Evolutionary conservation across 2,888 invertebrate genomes (phyloP).

Genomic region (Tipula confusa): DNA sequence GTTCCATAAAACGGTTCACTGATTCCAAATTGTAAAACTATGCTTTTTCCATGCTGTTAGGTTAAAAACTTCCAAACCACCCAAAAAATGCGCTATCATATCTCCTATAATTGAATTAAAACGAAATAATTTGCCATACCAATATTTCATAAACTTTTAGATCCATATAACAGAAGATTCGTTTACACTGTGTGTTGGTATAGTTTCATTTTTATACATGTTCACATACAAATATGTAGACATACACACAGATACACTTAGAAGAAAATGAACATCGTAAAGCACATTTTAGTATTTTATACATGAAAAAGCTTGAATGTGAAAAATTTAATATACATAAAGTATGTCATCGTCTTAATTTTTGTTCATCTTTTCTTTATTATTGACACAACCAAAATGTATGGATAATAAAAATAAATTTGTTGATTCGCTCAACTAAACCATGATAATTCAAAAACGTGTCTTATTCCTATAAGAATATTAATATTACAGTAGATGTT

Average conservation of each 20-base stretch:
- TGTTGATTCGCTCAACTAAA: slow-evolving; percentile 16
- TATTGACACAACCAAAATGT: slow-evolving; percentile 15
- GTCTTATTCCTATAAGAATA: background rate
- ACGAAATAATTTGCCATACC: background rate
- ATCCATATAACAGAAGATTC: background rate
- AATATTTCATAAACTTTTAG: background rate
- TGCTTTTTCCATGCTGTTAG: too few species aligned
- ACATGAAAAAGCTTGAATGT: background rate
- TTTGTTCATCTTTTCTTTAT: background rate
- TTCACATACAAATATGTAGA: too few species aligned
- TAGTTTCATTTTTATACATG: background rate
- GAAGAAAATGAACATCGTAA: background rate
- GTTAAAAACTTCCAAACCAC: too few species aligned
- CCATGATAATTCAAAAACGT: slow-evolving; percentile 25
- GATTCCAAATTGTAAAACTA: too few species aligned
- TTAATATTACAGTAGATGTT: background rate
- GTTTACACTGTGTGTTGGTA: background rate
- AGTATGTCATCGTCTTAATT: background rate
- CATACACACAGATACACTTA: background rate
- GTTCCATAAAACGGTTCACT: too few species aligned
- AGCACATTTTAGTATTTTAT: background rate
- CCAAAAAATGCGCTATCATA: background rate
- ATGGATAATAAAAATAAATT: slow-evolving; percentile 3
- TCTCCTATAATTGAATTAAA: background rate
- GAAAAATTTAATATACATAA: background rate